These are phyloP conservation scores for Melanaphis sacchari DNA, from an alignment of 1,140 invertebrate species.

Conservation along the genomic window DNA sequence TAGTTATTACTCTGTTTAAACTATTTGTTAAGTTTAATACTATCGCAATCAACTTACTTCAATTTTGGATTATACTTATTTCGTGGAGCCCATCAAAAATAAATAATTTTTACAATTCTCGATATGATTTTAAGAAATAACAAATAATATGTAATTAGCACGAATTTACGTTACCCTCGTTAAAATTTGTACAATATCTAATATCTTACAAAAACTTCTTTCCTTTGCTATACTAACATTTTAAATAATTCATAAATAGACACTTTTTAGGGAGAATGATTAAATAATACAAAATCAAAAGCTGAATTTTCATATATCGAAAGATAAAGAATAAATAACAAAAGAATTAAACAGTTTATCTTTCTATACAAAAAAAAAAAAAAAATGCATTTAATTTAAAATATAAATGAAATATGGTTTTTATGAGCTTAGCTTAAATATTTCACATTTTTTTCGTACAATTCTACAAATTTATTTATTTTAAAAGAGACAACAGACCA, in stretches of 20 bases:
- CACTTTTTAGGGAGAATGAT: background rate
- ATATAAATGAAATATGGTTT: background rate
- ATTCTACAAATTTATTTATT: background rate
- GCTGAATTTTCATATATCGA: background rate
- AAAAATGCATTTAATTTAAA: background rate
- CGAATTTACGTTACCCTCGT: background rate
- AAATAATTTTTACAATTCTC: background rate
- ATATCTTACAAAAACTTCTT: background rate
- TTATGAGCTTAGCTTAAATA: background rate
- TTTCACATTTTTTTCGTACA: background rate
- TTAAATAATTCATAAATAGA: slow-evolving; percentile 10
- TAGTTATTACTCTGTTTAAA: background rate
- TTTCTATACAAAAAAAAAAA: background rate
- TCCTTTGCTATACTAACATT: background rate
- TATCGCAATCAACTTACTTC: background rate
- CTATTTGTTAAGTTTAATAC: background rate
- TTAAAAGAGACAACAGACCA: background rate
- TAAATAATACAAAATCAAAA: background rate
- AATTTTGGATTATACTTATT: background rate
- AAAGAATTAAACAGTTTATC: background rate
- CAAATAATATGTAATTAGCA: background rate
- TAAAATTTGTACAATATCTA: background rate
- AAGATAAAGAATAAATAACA: slow-evolving; percentile 5
- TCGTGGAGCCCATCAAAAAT: background rate
- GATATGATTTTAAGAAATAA: background rate